Percentiles rank a stretch among this genome's conserved stretches.
Conservation (phyloP, 2,888 invertebrate genomes). For the Pseudoips prasinana region DNA sequence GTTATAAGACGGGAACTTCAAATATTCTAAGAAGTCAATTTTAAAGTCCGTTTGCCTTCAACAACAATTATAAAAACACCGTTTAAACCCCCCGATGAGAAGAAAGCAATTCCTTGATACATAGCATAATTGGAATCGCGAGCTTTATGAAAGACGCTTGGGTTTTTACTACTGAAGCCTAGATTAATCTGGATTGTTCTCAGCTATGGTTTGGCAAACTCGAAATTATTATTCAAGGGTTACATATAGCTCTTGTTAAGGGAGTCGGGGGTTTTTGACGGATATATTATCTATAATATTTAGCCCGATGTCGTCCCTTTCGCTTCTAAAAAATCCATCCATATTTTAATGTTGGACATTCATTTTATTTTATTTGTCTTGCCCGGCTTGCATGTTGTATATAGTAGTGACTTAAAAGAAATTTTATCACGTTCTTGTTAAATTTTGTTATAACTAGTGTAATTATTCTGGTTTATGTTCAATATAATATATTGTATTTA, state of each 20-base stretch:
- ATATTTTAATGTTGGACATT: slow-evolving; percentile 67
- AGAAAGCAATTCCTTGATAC: too few species aligned
- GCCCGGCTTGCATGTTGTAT: slow-evolving; percentile 76
- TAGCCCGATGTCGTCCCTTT: slow-evolving; percentile 63
- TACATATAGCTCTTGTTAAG: too few species aligned
- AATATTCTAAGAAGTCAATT: slow-evolving; percentile 59
- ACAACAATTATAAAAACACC: slow-evolving; percentile 45
- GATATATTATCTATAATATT: slow-evolving; percentile 40
- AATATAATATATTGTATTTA: slow-evolving; percentile 37
- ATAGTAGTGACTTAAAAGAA: slow-evolving; percentile 64
- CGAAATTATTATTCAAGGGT: too few species aligned
- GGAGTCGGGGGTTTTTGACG: too few species aligned
- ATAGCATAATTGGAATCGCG: too few species aligned
- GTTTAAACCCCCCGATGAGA: too few species aligned
- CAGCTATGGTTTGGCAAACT: too few species aligned
- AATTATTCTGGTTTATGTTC: slow-evolving; percentile 56
- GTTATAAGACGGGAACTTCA: slow-evolving; percentile 22
- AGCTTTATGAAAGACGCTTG: too few species aligned
- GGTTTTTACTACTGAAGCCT: too few species aligned
- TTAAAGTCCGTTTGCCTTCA: slow-evolving; percentile 49
- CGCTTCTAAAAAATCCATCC: slow-evolving; percentile 73
- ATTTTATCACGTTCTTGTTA: slow-evolving; percentile 72
- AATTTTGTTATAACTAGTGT: slow-evolving; percentile 73
- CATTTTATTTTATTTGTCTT: slow-evolving; percentile 67
- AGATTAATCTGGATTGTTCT: too few species aligned